A percentile compares a stretch with the other conserved stretches of the same genome.
Evolutionary conservation across 2,888 invertebrate genomes (phyloP).

Genomic region (Aproaerema taeniolella): DNA sequence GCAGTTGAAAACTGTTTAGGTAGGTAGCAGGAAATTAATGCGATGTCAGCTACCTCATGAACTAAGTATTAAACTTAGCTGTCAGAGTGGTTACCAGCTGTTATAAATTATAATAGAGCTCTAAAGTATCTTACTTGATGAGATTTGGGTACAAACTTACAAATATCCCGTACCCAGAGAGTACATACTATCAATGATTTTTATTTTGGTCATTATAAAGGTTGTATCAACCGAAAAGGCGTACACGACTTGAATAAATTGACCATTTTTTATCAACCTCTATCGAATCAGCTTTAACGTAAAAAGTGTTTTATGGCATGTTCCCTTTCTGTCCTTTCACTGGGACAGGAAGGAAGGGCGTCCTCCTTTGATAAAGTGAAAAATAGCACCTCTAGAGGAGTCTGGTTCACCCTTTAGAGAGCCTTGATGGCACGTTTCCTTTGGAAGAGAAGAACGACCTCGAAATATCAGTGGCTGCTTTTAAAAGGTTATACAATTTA

Average conservation of each 20-base stretch:
- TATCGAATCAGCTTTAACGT: conserved; percentile 39
- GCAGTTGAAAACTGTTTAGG: conserved; percentile 30
- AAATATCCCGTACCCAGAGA: too few species aligned
- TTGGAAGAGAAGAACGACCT: too few species aligned
- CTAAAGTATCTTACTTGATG: too few species aligned
- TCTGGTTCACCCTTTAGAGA: conserved; percentile 45
- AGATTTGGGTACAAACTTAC: too few species aligned
- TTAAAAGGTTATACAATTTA: too few species aligned
- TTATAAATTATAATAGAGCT: too few species aligned
- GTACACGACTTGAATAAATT: conserved; percentile 31
- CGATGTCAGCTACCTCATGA: not conserved
- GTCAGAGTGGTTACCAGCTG: too few species aligned
- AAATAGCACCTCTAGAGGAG: conserved; percentile 60
- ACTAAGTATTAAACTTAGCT: too few species aligned
- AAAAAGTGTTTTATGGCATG: conserved; percentile 49
- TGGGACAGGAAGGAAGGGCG: conserved; percentile 59
- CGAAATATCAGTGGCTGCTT: too few species aligned
- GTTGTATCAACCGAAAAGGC: conserved; percentile 25
- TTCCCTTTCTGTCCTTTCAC: conserved; percentile 60
- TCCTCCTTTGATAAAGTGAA: conserved; percentile 70
- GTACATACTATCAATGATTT: too few species aligned
- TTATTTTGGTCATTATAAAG: too few species aligned
- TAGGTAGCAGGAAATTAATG: conserved; percentile 9
- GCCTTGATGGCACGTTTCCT: conserved; percentile 21
- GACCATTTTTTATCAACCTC: conserved; percentile 23